Evolutionary conservation across 2,797 vertebrate species (phyloP), one percentile per base, ranked within the genome.

Genomic region (Eulemur coronatus): DNA sequence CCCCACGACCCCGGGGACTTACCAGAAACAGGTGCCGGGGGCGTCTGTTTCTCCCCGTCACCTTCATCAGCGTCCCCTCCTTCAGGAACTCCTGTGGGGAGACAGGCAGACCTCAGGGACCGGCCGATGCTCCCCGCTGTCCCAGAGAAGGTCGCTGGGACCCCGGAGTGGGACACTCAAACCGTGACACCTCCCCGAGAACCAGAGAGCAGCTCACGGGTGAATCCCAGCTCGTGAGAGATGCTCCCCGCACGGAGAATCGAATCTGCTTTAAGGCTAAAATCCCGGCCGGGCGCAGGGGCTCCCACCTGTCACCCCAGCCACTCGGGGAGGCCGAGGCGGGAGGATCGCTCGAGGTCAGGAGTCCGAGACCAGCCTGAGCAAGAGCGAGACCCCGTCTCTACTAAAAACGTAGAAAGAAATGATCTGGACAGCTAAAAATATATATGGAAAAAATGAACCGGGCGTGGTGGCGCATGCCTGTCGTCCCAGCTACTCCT

Each of bases 21-120:
- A 99, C 99, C 99, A 99, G 98, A 98, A 99, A 99, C 98, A 99
- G 98, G 97, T 99, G 99, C n/a, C 99, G 99, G 85, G 99, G 99
- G 80, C 99, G 99, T 92, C 97, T 98, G 97, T 96, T 99, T 98
- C 99, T 99, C 96, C 99, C 99, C 95, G 99, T 99, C 95, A 99
- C 99, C 98, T 99, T 99, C 99, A 99, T 99, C 98, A 99, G 98
- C 0, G 99, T 99, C 76, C 99, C 99, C 97, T 99, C 99, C 98
- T 99, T 99, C 69, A 99, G 99, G 98, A 99, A 99, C 95, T 99
- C 98, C 99, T 99, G 98, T 79, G 97, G 96, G 97, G 94, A 96
- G 92, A 96, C 94, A 97, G 98, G 97, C 14, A 97, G 80, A 43
- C 20, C 4, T 80, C 12, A 0, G 78, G 3, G 14, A 14, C 17